Evolutionary conservation across 2,113 vertebrate genomes (phyloP).

Genomic region (Aptenodytes forsteri): DNA sequence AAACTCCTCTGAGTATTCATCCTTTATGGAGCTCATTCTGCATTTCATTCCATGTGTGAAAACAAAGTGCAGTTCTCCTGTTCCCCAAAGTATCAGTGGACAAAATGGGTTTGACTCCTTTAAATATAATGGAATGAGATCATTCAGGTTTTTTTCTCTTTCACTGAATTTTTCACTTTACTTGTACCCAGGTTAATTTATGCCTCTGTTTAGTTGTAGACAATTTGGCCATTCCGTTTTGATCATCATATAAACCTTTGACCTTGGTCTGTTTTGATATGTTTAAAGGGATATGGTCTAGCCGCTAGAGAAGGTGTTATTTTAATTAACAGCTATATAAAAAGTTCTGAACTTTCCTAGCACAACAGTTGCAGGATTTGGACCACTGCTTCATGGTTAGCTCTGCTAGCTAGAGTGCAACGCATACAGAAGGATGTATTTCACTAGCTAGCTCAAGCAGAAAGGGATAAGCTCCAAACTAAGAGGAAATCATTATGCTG

Average conservation of each 20-base stretch:
- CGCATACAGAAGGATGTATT: neutral
- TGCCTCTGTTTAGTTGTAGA: neutral
- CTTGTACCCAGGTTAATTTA: neutral
- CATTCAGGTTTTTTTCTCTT: neutral
- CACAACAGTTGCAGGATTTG: neutral
- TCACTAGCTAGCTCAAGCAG: neutral
- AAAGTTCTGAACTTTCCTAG: neutral
- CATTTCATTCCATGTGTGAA: conserved; percentile 51
- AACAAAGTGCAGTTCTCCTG: neutral
- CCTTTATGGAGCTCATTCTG: neutral
- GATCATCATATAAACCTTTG: neutral
- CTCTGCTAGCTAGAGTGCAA: neutral
- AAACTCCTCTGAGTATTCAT: conserved; percentile 53
- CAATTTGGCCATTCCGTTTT: neutral
- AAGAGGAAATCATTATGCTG: neutral
- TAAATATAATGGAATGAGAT: neutral
- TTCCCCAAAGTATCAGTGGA: conserved; percentile 9
- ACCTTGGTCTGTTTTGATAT: neutral
- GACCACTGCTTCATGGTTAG: neutral
- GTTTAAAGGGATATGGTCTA: neutral
- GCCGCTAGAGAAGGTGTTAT: neutral
- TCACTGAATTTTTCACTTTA: neutral
- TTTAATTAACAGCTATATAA: neutral
- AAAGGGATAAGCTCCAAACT: neutral
- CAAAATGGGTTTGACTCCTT: neutral